Evolutionary conservation across 2,888 invertebrate species (phyloP), one percentile per base, ranked within the genome.

Genomic region (Sarcophaga subvicina): DNA sequence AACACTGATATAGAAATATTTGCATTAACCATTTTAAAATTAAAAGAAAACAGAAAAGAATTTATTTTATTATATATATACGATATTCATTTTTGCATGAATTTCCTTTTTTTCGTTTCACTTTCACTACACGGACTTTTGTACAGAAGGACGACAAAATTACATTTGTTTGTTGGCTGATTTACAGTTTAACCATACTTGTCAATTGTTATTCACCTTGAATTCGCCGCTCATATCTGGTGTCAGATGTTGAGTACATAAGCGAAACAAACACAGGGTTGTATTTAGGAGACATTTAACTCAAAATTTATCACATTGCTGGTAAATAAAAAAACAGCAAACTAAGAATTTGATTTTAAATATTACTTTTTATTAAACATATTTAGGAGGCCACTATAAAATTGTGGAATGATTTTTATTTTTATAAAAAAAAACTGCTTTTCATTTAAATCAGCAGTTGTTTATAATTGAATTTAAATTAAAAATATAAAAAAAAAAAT

Each of bases 61-160:
- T 54, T 54, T 54, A 17, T 54, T 25, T 62, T 78, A 49, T 77
- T 69, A 63, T 85, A 73, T 81, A 49, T 83, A 73, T 62, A 64
- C 60, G 62, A 72, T 77, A 80, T 60, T 81, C 14, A 69, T 80
- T 84, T 81, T 67, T 78, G 73, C 69, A 85, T 85, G 49, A 73
- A 77, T 78, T 70, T 37, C 37, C 37, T 37, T 37, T 37, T 54
- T 54, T 54, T 54, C 54, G 54, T 45, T 72, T 60, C 75, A 79
- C 67, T 85, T 85, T 81, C 67, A 81, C 77, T 81, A 81, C 85
- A 85, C 81, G 54, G 85, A 85, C 77, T 72, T 84, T 84, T 80
- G 76, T 66, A 80, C 71, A 84, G 80, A 84, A 83, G 84, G 84
- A 84, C 84, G 70, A 84, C 63, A 60, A 73, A 78, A 66, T 78